Base-by-base conservation (phyloP, 2,888 invertebrate genomes). In the Eilema griseolum region DNA sequence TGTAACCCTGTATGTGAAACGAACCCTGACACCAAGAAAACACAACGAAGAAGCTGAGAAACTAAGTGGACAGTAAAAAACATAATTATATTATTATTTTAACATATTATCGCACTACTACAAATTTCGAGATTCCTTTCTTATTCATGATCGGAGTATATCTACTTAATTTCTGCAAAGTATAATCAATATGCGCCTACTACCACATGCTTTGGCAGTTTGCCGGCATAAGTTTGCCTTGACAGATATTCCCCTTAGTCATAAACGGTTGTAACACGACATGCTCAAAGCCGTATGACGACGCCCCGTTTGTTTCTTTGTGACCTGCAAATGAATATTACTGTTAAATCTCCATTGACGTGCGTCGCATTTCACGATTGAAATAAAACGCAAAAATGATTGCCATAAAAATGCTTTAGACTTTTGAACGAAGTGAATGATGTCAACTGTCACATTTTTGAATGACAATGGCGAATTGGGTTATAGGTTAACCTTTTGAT, bases 221-320 rank as follows among this genome's bases (percentile, higher is more conserved):
- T n/a, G 52, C 52, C 52, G 1, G n/a, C 16, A 16, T 57, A 24
- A 26, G 57, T 31, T 26, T n/a, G 41, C 41, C 20, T 41, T 41
- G 20, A 5, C 60, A 24, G 41, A 26, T 24, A 26, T 20, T 37
- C 16, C 37, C 59, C 37, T 66, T 66, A 76, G 76, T 23, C 74
- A 77, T 72, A 78, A 81, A 80, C 77, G 74, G 71, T 76, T 67
- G 70, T 71, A 60, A 69, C 68, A 76, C 28, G 28, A 70, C 67
- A 62, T 63, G 66, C 74, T 83, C 77, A 84, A 85, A 83, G 84
- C 79, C 52, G 62, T 64, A 71, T 61, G 73, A 74, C 76, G 77
- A 74, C 73, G 78, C 74, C 67, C 70, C 78, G 79, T 85, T 83
- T 83, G 83, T 84, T 81, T 84, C 83, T 85, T 84, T 85, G 81